A percentile compares a stretch with the other conserved stretches of the same genome.
Conservation (phyloP, 30 jellyfish, hydroid and myxozoan species). For the Haliclystus octoradiatus region DNA sequence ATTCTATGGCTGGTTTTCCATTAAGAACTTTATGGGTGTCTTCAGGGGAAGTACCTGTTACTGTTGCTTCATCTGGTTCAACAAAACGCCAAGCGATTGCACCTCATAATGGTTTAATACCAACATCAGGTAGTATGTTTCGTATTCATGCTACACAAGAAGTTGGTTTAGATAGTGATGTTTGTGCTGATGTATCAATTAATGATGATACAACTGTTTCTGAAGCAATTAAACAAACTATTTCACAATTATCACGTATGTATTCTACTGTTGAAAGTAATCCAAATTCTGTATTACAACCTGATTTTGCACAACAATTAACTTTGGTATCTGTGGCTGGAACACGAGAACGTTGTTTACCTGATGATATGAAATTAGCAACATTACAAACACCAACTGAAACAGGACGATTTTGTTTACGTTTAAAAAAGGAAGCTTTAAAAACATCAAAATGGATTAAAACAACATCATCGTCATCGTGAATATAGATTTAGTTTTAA, state of each 20-base stretch:
- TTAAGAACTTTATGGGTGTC: constrained; percentile 28
- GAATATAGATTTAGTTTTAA: too few relatives aligned
- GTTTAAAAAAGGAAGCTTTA: constrained; percentile 77
- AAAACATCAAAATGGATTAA: constrained; percentile 64
- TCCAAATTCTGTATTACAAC: constrained; percentile 32
- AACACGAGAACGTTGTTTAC: constrained; percentile 72
- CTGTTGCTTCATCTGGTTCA: background rate
- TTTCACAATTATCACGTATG: constrained; percentile 15
- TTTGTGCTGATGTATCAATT: constrained; percentile 45
- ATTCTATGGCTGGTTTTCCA: constrained; percentile 50
- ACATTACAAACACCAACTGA: constrained; percentile 76
- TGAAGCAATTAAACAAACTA: constrained; percentile 55
- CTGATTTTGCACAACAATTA: constrained; percentile 32
- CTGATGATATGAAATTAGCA: constrained; percentile 60
- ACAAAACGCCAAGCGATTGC: background rate
- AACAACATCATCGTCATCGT: constrained; percentile 37
- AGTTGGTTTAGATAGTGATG: constrained; percentile 51
- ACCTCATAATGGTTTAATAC: background rate
- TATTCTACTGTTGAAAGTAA: constrained; percentile 10
- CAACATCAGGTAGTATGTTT: constrained; percentile 15
- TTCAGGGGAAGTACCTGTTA: background rate
- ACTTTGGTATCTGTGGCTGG: constrained; percentile 78
- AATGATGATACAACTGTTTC: constrained; percentile 53
- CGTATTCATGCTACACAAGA: constrained; percentile 83
- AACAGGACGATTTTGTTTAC: constrained; percentile 53